Conservation (phyloP, 2,888 invertebrate species). For the Microplitis deprimator region DNA sequence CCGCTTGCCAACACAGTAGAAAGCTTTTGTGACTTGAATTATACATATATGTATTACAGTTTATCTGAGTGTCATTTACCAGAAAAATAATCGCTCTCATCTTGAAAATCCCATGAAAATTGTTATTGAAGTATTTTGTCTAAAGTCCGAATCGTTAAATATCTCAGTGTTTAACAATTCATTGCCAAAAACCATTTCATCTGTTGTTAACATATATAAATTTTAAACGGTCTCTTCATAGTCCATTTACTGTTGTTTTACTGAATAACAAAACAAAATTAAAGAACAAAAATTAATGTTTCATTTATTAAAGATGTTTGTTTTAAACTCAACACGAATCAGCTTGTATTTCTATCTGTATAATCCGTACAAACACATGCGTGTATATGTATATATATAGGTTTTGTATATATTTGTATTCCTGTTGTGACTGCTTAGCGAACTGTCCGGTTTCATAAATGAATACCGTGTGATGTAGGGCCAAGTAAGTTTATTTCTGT, state of each 20-base stretch:
- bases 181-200: conserved; percentile 17
- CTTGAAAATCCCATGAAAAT: conserved; percentile 17
- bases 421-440: conserved; percentile 13
- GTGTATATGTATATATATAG: not conserved
- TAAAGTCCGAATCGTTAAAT: conserved; percentile 22
- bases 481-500: conserved; percentile 43
- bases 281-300: not conserved
- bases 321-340: not conserved
- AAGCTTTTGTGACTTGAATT: conserved; percentile 9
- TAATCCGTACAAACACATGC: not conserved
- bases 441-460: conserved; percentile 32
- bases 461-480: conserved; percentile 27
- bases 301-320: conserved; percentile 13
- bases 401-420: not conserved
- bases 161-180: conserved; percentile 26
- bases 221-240: not conserved
- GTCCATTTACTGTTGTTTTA: conserved; percentile 19
- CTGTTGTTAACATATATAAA: conserved; percentile 6
- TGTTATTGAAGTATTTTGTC: conserved; percentile 26
- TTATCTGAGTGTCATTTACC: not conserved
- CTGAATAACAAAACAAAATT: not conserved
- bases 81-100: not conserved
- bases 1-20: not conserved
- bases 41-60: not conserved
- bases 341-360: not conserved